Base-by-base conservation (phyloP, 2,888 invertebrate species). In the Cremastinae sp. region DNA sequence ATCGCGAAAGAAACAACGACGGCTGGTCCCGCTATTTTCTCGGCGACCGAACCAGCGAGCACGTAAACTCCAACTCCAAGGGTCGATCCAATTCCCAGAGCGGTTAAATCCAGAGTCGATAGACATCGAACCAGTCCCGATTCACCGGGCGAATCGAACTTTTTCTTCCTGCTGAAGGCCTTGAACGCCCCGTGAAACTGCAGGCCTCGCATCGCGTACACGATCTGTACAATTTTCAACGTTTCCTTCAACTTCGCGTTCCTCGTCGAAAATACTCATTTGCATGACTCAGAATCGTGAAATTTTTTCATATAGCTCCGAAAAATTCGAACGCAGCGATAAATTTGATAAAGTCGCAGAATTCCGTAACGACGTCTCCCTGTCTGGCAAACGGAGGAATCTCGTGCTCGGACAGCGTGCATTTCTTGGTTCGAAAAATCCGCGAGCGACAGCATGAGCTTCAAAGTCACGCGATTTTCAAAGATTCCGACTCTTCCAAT, bases 11-110 rank as follows among this genome's bases (percentile, higher is more conserved):
- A 96, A 16, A 98, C 88, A 28, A 96, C 92, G 0, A 97, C 96
- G 0, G 96, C 96, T 0, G 98, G 97, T 0, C 97, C 97, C 0
- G 97, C 95, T 62, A 93, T 93, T 75, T 92, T 92, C 89, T 94
- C 95, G 3, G 96, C 95, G 0, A 96, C 96, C 77, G 95, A 93
- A 0, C 96, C 97, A 20, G 96, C 96, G 64, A 98, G 89, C 18
- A 97, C 97, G 86, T 98, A 98, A 45, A 97, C 95, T 0, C 97
- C 97, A 1, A 97, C 96, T 0, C 97, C 97, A 10, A 98, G 92
- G 0, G 96, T 96, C 78, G 95, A 94, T 43, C 96, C 96, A 20
- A 96, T 93, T 0, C 94, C 97, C 43, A 97, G 90, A 0, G 95
- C 94, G 0, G 96, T 97, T 56, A 97, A 91, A 90, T 97, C 97